Conservation (phyloP, 1,140 invertebrate species). For the Adelges cooleyi region DNA sequence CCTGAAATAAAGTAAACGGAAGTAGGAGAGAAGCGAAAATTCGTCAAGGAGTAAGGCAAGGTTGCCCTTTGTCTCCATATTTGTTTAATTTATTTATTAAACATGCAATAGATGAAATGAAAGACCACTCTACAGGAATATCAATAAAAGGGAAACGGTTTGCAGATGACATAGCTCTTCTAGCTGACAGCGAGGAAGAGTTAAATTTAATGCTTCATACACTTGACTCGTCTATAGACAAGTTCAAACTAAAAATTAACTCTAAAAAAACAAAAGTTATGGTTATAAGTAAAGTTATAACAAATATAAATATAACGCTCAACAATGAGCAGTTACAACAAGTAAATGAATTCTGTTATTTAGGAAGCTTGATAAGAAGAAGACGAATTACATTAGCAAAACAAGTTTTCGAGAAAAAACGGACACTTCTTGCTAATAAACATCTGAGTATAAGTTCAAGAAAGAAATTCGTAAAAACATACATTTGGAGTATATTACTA, state of each 20-base stretch:
- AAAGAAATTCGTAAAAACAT: slow-evolving; percentile 21
- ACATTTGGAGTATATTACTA: slow-evolving; percentile 11
- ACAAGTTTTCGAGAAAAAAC: slow-evolving; percentile 11
- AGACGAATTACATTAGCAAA: slow-evolving; percentile 19
- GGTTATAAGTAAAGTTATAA: not conserved
- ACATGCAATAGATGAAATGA: slow-evolving; percentile 18
- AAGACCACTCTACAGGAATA: slow-evolving; percentile 6
- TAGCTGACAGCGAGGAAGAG: slow-evolving; percentile 13
- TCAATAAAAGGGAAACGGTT: slow-evolving; percentile 20
- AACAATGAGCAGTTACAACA: not conserved
- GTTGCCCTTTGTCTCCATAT: not conserved
- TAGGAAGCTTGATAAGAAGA: slow-evolving; percentile 13
- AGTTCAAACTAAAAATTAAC: slow-evolving; percentile 24
- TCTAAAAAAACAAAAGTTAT: slow-evolving; percentile 21
- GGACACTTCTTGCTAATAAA: slow-evolving; percentile 5
- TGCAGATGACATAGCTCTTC: slow-evolving; percentile 19
- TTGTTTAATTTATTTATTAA: slow-evolving; percentile 31
- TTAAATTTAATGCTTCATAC: slow-evolving; percentile 17
- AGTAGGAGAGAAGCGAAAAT: slow-evolving; percentile 18
- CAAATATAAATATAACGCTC: too few species aligned
- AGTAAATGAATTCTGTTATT: not conserved
- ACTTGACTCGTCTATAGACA: not conserved
- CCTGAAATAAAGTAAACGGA: not conserved
- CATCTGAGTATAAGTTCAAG: slow-evolving; percentile 5
- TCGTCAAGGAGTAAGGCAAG: slow-evolving; percentile 12